Evolutionary conservation across 2,888 invertebrate species (phyloP).

Genomic region (Gymnosoma rotundatum): DNA sequence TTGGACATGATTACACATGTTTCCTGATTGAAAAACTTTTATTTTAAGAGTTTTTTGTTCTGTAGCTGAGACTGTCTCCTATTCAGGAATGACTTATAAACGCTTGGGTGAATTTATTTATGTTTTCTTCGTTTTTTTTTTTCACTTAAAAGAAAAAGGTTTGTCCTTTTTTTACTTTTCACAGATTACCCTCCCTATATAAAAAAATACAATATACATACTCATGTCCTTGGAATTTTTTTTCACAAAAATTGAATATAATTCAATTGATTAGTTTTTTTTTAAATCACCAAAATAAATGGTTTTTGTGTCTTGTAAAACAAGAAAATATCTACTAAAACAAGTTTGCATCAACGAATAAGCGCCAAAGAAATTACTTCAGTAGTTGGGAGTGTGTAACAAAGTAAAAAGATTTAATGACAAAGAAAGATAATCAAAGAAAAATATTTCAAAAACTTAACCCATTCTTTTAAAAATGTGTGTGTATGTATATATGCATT

Average conservation of each 20-base stretch:
- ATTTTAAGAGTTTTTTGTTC: slow-evolving; percentile 41
- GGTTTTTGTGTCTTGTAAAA: slow-evolving; percentile 51
- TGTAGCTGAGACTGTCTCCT: slow-evolving; percentile 50
- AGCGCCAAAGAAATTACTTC: slow-evolving; percentile 5
- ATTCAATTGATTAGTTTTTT: slow-evolving; percentile 66
- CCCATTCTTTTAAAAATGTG: slow-evolving; percentile 46
- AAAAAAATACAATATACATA: not conserved
- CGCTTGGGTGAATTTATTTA: slow-evolving; percentile 57
- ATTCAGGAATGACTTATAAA: slow-evolving; percentile 62
- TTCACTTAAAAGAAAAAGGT: slow-evolving; percentile 10
- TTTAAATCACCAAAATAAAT: slow-evolving; percentile 38
- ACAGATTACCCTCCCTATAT: not conserved
- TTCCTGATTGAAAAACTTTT: slow-evolving; percentile 64
- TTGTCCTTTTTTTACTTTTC: slow-evolving; percentile 14
- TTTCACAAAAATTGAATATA: slow-evolving; percentile 65
- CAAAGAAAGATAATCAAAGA: slow-evolving; percentile 50
- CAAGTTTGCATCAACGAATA: slow-evolving; percentile 62
- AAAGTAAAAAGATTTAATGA: slow-evolving; percentile 35
- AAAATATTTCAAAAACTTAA: slow-evolving; percentile 55
- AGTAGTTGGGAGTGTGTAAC: slow-evolving; percentile 34
- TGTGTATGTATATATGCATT: not conserved
- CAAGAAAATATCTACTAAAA: slow-evolving; percentile 55
- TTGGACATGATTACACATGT: slow-evolving; percentile 71
- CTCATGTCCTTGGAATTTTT: slow-evolving; percentile 66
- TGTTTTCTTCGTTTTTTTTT: slow-evolving; percentile 16